phyloP scores from a whole-genome alignment of 2,888 invertebrate species.

The Orthosia incerta region DNA sequence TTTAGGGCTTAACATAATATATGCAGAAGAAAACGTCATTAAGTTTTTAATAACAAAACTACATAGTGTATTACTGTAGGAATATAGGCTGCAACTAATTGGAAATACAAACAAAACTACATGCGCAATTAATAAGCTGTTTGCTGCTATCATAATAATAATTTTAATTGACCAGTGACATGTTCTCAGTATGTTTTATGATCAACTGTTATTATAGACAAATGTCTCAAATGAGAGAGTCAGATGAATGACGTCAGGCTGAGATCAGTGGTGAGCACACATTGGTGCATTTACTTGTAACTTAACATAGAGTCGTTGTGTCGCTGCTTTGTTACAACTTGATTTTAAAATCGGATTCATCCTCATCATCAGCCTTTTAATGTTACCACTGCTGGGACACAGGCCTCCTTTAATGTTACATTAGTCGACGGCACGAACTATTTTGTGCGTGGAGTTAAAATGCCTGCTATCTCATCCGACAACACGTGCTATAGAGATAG shows the following conservation, averaged over 20 bases:
- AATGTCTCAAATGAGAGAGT: slow-evolving; percentile 64
- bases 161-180: slow-evolving; percentile 47
- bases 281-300: neutral
- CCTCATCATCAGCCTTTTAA: too few species aligned
- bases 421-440: too few species aligned
- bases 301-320: neutral
- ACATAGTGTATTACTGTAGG: slow-evolving; percentile 4
- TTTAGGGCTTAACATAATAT: too few species aligned
- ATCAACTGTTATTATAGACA: slow-evolving; percentile 62
- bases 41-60: neutral
- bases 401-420: too few species aligned
- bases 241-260: slow-evolving; percentile 25
- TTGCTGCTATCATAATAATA: slow-evolving; percentile 28
- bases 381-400: too few species aligned
- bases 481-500: too few species aligned
- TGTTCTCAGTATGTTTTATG: slow-evolving; percentile 49
- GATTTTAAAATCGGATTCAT: too few species aligned
- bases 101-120: slow-evolving; percentile 23
- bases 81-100: slow-evolving; percentile 10
- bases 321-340: too few species aligned
- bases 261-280: neutral
- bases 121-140: slow-evolving; percentile 6
- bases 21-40: slow-evolving; percentile 6
- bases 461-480: too few species aligned
- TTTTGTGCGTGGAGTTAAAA: too few species aligned